Evolutionary conservation across 1,140 invertebrate species (phyloP).

Genomic region (Drosophila nigrodunni): DNA sequence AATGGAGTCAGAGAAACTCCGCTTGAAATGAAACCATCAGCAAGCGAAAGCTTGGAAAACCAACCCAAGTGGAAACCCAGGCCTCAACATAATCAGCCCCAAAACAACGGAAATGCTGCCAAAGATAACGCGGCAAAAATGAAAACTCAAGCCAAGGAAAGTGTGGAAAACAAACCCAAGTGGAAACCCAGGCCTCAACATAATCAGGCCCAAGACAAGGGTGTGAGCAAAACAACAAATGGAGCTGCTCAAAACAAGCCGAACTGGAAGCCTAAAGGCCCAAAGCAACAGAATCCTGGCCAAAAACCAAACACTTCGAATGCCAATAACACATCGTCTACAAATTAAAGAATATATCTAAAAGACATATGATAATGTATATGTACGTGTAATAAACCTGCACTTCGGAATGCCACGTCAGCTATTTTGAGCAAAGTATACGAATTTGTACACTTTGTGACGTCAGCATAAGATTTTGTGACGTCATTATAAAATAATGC

Average conservation of each 20-base stretch:
- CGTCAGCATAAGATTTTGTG: too few species aligned
- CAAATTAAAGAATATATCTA: neutral
- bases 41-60: neutral
- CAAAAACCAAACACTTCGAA: neutral
- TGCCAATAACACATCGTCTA: neutral
- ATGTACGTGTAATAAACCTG: too few species aligned
- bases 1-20: neutral
- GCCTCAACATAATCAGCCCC: neutral
- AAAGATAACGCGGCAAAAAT: neutral
- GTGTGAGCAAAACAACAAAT: neutral
- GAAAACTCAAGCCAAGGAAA: neutral
- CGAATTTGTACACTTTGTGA: too few species aligned
- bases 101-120: neutral
- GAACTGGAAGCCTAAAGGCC: neutral
- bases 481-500: too few species aligned
- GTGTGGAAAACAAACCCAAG: slow-evolving; percentile 4
- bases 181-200: slow-evolving; percentile 4
- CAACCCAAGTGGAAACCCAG: slow-evolving; percentile 17
- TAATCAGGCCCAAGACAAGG: neutral
- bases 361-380: too few species aligned
- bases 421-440: neutral
- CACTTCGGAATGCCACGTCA: neutral
- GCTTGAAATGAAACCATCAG: too few species aligned
- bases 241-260: neutral
- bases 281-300: neutral